Conservation (phyloP, 2,797 vertebrate genomes). For the Urocyon cinereoargenteus region DNA sequence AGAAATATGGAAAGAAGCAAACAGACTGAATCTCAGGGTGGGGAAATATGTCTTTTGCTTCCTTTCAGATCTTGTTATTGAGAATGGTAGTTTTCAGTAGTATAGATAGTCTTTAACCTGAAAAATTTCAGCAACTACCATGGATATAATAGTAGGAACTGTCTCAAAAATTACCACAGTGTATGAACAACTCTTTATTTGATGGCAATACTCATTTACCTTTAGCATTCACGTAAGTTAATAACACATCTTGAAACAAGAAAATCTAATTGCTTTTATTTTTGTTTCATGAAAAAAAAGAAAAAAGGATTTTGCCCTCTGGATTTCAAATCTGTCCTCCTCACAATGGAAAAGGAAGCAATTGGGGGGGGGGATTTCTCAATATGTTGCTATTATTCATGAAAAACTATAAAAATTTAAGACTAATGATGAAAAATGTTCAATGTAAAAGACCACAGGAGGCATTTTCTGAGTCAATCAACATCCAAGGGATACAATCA, state of each 20-base stretch:
- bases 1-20: not conserved
- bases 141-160: not conserved
- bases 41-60: not conserved
- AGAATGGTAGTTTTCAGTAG: not conserved
- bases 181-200: not conserved
- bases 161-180: not conserved
- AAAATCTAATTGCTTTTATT: not conserved
- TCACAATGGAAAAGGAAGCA: not conserved
- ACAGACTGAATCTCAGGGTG: not conserved
- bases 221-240: not conserved
- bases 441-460: constrained; percentile 26
- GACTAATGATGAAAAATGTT: constrained; percentile 35
- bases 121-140: not conserved
- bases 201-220: not conserved
- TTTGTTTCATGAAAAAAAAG: not conserved
- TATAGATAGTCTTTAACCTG: not conserved
- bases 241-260: not conserved
- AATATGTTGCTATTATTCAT: constrained; percentile 32
- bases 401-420: constrained; percentile 65
- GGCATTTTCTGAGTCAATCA: constrained; percentile 9
- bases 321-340: constrained; percentile 38
- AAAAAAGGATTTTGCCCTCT: not conserved
- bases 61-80: not conserved
- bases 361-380: not conserved
- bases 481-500: not conserved